Evolutionary conservation across 1,140 invertebrate genomes (phyloP).

Genomic region (Copidosoma floridanum): DNA sequence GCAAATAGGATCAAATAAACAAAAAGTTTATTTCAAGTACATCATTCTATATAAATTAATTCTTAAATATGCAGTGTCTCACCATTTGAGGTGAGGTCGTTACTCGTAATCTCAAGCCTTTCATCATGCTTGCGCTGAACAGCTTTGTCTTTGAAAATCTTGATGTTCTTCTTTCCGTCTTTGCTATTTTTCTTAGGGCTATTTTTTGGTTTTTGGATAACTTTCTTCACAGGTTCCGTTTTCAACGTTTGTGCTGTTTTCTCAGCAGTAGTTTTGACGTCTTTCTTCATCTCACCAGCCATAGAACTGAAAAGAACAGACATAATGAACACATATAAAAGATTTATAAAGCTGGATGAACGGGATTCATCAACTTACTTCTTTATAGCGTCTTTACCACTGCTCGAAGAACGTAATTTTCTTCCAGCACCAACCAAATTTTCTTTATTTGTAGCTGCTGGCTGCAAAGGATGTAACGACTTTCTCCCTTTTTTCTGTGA

Average conservation of each 20-base stretch:
- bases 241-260: constrained; percentile 1
- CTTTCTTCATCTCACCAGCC: constrained; percentile 30
- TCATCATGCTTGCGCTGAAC: constrained; percentile 56
- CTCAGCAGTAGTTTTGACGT: constrained; percentile 25
- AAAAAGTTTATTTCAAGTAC: constrained; percentile 13
- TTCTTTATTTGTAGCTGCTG: constrained; percentile 62
- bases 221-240: constrained; percentile 1
- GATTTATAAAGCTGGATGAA: too few species aligned
- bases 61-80: constrained; percentile 17
- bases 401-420: constrained; percentile 36
- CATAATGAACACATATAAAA: neutral
- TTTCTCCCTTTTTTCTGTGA: constrained; percentile 52
- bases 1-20: too few species aligned
- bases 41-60: neutral
- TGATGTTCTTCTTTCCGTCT: constrained; percentile 37
- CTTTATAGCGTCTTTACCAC: constrained; percentile 36
- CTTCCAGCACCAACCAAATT: constrained; percentile 62
- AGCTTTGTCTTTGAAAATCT: constrained; percentile 55
- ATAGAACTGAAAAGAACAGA: constrained; percentile 34
- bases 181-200: constrained; percentile 32
- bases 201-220: constrained; percentile 8
- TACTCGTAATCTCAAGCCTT: constrained; percentile 55
- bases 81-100: constrained; percentile 64
- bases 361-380: too few species aligned
- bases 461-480: constrained; percentile 64